phyloP scores from a whole-genome alignment of 2,113 vertebrate species.

The Gorsachius goisagi region DNA sequence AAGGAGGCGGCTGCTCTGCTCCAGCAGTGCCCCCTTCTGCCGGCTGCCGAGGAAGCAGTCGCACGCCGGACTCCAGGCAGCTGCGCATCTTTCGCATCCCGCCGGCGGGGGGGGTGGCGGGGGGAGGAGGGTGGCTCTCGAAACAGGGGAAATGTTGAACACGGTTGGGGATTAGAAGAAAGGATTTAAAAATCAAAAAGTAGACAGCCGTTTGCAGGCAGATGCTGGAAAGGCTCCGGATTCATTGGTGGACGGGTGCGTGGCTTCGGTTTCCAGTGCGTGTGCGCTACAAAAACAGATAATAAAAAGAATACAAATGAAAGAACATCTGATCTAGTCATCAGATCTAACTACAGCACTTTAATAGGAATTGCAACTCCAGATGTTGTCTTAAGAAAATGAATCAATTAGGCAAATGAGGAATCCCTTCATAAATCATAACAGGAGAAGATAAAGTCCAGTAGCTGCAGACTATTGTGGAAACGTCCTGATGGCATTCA shows the following conservation, averaged over 20 bases:
- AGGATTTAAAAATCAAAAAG: background rate
- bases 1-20: slow-evolving; percentile 4
- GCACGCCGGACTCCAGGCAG: background rate
- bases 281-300: background rate
- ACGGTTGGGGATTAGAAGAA: background rate
- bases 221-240: background rate
- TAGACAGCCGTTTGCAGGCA: background rate
- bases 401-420: slow-evolving; percentile 77
- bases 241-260: background rate
- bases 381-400: slow-evolving; percentile 74
- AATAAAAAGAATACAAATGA: slow-evolving; percentile 49
- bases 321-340: slow-evolving; percentile 69
- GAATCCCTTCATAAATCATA: slow-evolving; percentile 62
- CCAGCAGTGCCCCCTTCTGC: slow-evolving; percentile 70
- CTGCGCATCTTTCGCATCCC: background rate
- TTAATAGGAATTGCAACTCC: slow-evolving; percentile 72
- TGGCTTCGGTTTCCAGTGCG: background rate
- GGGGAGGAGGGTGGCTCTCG: background rate
- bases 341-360: slow-evolving; percentile 67
- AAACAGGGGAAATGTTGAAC: background rate
- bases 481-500: background rate
- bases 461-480: background rate
- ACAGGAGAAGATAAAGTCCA: slow-evolving; percentile 12
- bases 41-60: background rate
- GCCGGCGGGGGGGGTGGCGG: background rate